Evolutionary conservation across 2,113 vertebrate species (phyloP), one percentile per base, ranked within the genome.

Genomic region (Ammospiza caudacuta): DNA sequence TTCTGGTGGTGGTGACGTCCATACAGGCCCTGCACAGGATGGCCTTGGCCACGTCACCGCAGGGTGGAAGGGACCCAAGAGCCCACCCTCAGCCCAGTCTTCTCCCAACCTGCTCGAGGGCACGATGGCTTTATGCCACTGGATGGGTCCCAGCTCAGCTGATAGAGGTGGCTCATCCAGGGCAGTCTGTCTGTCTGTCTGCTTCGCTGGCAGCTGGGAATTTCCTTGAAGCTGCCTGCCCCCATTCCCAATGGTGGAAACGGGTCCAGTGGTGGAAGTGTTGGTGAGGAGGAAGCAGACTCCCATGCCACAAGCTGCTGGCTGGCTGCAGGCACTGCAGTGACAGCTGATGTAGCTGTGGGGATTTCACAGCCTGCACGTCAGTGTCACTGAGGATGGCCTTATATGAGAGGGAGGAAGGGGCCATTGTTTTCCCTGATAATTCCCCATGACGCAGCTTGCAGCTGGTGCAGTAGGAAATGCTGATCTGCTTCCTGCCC

Each of bases 271-370:
- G 28, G 33, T 70, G 52, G 69, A 33, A 24, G 35, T 28, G 4
- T 27, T 35, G 35, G 33, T 5, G 22, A 83, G 73, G 67, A 72
- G 29, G 57, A 81, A 74, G 57, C 55, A 86, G 72, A 51, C 0
- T 0, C 29, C 63, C 28, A 1, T 2, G 4, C 15, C 0, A 6
- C 4, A 5, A 55, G 44, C n/a, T 0, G 1, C 57, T 52, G 46
- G 9, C 58, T 2, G 8, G 46, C n/a, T 47, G 17, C 3, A 1
- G 51, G 12, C 37, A 10, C 5, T 10, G 59, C 49, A 46, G 20
- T 66, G 59, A 29, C 6, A 12, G 59, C 68, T 66, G 72, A 31
- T 5, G 5, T 16, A 17, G 64, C 73, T 55, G 35, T 19, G 73
- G 61, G 52, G 51, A 43, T 81, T 92, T 89, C 85, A 88, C 76